Evolutionary conservation across 2,888 invertebrate genomes (phyloP).

Genomic region (Synanthedon myopaeformis): DNA sequence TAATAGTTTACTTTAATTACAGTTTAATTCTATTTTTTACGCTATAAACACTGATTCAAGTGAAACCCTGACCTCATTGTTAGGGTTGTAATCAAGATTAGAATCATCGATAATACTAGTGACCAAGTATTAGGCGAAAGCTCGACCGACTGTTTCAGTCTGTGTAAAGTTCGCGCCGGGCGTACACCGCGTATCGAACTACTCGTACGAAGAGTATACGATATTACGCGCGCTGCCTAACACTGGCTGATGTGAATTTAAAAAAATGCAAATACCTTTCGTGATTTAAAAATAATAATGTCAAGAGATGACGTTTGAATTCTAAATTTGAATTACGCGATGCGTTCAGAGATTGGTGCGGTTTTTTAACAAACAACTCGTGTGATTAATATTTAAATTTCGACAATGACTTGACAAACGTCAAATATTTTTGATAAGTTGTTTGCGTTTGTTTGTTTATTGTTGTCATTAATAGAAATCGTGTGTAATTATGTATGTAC

Average conservation of each 20-base stretch:
- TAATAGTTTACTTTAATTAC: background rate
- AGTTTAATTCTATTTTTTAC: background rate
- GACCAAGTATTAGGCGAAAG: constrained; percentile 41
- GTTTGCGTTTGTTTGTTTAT: background rate
- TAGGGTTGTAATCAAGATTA: constrained; percentile 53
- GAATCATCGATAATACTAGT: constrained; percentile 59
- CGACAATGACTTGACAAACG: constrained; percentile 20
- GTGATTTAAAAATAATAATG: constrained; percentile 13
- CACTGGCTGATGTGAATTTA: constrained; percentile 19
- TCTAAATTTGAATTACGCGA: constrained; percentile 33
- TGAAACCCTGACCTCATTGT: constrained; percentile 57
- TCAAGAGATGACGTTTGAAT: constrained; percentile 22
- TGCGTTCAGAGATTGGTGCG: constrained; percentile 17
- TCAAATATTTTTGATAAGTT: background rate
- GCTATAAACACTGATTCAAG: constrained; percentile 28
- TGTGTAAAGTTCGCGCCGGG: constrained; percentile 43
- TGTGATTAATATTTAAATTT: constrained; percentile 10
- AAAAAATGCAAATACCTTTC: constrained; percentile 19
- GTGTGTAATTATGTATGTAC: too few species aligned
- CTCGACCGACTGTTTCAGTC: constrained; percentile 45
- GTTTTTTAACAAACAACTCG: constrained; percentile 6
- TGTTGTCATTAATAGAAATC: background rate
- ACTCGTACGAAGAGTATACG: background rate
- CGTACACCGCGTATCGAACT: constrained; percentile 22
- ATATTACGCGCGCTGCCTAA: constrained; percentile 6